A percentile compares a stretch with the other conserved stretches of the same genome.
phyloP scores from a whole-genome alignment of 2,888 invertebrate genomes.

The Fragum fragum region DNA sequence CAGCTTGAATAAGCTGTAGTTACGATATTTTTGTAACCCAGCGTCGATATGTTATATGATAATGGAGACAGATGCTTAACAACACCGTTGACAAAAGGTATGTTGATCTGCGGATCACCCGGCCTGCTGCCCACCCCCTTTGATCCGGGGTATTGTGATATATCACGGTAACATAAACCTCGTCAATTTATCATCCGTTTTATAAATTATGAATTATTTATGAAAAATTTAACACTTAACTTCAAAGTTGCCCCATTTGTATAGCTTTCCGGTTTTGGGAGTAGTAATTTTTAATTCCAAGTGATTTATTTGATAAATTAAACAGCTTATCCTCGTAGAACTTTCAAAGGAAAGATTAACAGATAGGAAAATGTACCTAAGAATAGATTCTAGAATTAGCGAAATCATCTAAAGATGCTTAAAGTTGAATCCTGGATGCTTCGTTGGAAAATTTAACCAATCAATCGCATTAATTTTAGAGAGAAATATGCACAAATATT shows the following conservation, averaged over 20 bases:
- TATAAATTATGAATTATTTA: constrained; percentile 46
- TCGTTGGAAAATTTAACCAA: no score
- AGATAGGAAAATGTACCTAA: no score
- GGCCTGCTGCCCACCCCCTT: constrained; percentile 11
- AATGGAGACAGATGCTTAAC: constrained; percentile 12
- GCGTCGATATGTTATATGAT: not conserved
- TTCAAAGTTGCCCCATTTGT: not conserved
- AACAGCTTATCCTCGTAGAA: no score
- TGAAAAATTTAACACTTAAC: constrained; percentile 8
- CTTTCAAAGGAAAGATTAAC: no score
- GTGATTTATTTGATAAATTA: no score
- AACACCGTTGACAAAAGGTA: constrained; percentile 3
- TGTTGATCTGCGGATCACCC: constrained; percentile 17
- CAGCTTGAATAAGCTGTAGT: no score
- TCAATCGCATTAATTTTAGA: no score
- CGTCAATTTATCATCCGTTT: constrained; percentile 45
- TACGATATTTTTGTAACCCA: no score
- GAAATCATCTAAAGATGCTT: no score
- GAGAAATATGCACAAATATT: no score
- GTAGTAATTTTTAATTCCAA: not conserved
- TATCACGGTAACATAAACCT: constrained; percentile 25
- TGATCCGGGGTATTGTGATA: constrained; percentile 25
- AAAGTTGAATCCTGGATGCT: no score
- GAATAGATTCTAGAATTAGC: no score
- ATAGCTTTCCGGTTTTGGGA: not conserved